Conservation (phyloP, 2,113 vertebrate species). For the Raphicerus campestris region DNA sequence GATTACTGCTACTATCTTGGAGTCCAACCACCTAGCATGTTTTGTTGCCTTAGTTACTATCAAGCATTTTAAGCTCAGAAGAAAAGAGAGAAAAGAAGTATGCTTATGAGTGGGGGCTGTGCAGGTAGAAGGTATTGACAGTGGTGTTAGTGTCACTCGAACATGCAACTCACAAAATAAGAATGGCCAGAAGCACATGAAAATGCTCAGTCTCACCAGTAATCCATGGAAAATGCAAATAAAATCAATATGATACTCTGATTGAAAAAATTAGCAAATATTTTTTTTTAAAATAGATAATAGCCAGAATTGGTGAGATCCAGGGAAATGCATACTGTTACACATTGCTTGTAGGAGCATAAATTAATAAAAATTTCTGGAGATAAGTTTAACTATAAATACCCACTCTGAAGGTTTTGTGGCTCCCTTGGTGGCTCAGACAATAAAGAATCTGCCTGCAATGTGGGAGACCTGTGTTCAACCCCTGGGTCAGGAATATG, state of each 20-base stretch:
- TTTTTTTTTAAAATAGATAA: background rate
- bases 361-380: background rate
- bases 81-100: background rate
- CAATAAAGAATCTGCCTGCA: background rate
- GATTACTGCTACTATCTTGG: slow-evolving; percentile 30
- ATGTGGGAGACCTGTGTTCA: background rate
- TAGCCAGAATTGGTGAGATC: background rate
- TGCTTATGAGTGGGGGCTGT: background rate
- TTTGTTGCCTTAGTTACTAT: slow-evolving; percentile 55
- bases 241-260: background rate
- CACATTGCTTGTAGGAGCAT: background rate
- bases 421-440: background rate
- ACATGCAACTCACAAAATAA: slow-evolving; percentile 28
- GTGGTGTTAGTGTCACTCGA: background rate
- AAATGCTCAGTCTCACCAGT: background rate
- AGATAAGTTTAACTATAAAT: slow-evolving; percentile 20
- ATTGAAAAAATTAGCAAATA: background rate
- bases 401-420: background rate
- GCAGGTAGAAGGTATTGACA: background rate
- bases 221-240: background rate
- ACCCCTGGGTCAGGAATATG: background rate
- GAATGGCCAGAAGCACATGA: background rate
- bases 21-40: background rate
- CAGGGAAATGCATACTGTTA: background rate
- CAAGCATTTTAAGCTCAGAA: slow-evolving; percentile 4